A percentile compares a stretch with the other conserved stretches of the same genome.
Conservation (phyloP, 2,888 invertebrate genomes). For the Cactoblastis cactorum region DNA sequence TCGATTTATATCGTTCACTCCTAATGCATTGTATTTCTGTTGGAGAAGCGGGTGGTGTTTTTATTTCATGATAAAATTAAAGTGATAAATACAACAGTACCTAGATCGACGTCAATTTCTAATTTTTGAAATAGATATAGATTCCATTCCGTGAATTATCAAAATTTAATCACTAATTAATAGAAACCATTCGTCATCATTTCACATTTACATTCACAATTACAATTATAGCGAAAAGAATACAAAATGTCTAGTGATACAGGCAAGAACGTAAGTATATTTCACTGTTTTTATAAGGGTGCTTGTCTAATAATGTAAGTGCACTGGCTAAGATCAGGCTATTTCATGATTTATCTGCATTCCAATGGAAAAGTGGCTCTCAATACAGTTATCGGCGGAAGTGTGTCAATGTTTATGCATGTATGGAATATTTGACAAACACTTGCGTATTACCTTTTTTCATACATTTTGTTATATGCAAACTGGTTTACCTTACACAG, state of each 20-base stretch:
- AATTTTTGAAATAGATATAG: background rate
- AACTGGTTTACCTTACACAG: too few species aligned
- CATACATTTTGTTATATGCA: too few species aligned
- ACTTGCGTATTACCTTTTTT: background rate
- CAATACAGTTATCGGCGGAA: conserved; percentile 50
- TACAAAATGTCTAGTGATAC: conserved; percentile 80
- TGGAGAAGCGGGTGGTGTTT: background rate
- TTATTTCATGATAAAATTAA: background rate
- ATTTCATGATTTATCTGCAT: conserved; percentile 26
- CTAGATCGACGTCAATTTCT: background rate
- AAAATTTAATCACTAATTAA: background rate
- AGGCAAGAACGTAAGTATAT: conserved; percentile 77
- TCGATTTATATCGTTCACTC: too few species aligned
- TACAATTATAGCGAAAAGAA: background rate
- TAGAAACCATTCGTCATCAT: background rate
- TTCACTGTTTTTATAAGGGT: conserved; percentile 2
- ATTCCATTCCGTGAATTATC: background rate
- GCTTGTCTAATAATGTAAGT: background rate
- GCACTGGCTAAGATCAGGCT: background rate
- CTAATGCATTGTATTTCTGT: background rate
- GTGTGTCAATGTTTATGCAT: conserved; percentile 52
- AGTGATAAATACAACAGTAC: background rate
- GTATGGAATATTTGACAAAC: conserved; percentile 47
- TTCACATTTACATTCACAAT: background rate
- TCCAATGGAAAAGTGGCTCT: conserved; percentile 37